Conservation (phyloP, 1,140 invertebrate genomes). For the Ridgeia piscesae region DNA sequence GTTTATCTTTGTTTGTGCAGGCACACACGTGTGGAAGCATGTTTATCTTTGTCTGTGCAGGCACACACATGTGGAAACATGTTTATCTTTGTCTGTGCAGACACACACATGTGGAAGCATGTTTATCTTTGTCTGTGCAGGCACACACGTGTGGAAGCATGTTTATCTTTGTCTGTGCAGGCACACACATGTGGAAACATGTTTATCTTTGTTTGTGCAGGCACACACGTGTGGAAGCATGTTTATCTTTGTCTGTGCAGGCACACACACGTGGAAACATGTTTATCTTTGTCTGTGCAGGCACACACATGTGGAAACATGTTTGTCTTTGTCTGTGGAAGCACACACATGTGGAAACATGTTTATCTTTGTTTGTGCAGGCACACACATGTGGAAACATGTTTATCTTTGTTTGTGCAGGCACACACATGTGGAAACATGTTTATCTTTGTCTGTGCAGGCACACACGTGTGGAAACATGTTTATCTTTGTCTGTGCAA, state of each 20-base stretch:
- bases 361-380: slow-evolving; percentile 45
- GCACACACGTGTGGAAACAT: slow-evolving; percentile 75
- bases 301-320: slow-evolving; percentile 75
- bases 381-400: slow-evolving; percentile 75
- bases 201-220: slow-evolving; percentile 45
- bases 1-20: slow-evolving; percentile 45
- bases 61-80: slow-evolving; percentile 75
- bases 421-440: slow-evolving; percentile 75
- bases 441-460: slow-evolving; percentile 45
- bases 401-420: slow-evolving; percentile 45
- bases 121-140: slow-evolving; percentile 45
- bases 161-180: slow-evolving; percentile 45
- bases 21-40: slow-evolving; percentile 75
- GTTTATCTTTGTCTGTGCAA: slow-evolving; percentile 45
- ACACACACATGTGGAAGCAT: slow-evolving; percentile 75
- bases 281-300: slow-evolving; percentile 45
- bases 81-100: slow-evolving; percentile 45
- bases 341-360: slow-evolving; percentile 75
- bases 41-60: slow-evolving; percentile 45
- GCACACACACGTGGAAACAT: slow-evolving; percentile 75
- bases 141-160: slow-evolving; percentile 75
- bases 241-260: slow-evolving; percentile 45
- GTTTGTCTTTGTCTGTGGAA: slow-evolving; percentile 45
- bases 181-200: slow-evolving; percentile 75
- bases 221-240: slow-evolving; percentile 75